Evolutionary conservation across 92 coral and sea anemone genomes (phyloP).

Genomic region (Phenganax stokvisi): DNA sequence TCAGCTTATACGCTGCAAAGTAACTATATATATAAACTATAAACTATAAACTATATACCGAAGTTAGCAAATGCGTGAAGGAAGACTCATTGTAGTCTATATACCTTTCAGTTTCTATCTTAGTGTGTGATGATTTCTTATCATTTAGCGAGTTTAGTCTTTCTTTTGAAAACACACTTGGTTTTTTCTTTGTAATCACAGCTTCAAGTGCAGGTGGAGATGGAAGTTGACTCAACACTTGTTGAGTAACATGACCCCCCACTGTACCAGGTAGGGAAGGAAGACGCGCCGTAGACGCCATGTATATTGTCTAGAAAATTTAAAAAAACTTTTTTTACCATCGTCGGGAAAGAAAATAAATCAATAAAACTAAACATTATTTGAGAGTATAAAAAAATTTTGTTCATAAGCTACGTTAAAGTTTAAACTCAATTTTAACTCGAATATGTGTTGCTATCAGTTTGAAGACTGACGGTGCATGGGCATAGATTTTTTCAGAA

Average conservation of each 20-base stretch:
- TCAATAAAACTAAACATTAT: background rate
- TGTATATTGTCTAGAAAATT: conserved; percentile 8
- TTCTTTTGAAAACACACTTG: conserved; percentile 48
- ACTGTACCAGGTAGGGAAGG: conserved; percentile 73
- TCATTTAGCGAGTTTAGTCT: conserved; percentile 11
- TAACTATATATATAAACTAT: too few species aligned
- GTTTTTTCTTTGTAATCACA: conserved; percentile 5
- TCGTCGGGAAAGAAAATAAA: background rate
- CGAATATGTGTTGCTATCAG: too few species aligned
- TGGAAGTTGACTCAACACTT: conserved; percentile 79
- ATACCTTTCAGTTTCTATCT: conserved; percentile 93
- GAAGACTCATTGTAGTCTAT: background rate
- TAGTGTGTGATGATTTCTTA: conserved; percentile 48
- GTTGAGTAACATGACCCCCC: conserved; percentile 98
- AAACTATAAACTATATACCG: background rate
- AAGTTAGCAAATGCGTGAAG: background rate
- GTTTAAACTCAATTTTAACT: too few species aligned
- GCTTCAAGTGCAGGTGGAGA: conserved; percentile 61
- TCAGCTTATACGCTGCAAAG: too few species aligned
- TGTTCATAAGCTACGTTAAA: too few species aligned
- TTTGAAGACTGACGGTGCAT: too few species aligned
- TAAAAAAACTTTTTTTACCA: background rate
- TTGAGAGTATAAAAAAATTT: too few species aligned
- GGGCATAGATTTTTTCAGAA: too few species aligned
- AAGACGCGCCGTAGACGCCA: conserved; percentile 68